phyloP scores from a whole-genome alignment of 2,113 vertebrate species.

The Archilochus colubris region DNA sequence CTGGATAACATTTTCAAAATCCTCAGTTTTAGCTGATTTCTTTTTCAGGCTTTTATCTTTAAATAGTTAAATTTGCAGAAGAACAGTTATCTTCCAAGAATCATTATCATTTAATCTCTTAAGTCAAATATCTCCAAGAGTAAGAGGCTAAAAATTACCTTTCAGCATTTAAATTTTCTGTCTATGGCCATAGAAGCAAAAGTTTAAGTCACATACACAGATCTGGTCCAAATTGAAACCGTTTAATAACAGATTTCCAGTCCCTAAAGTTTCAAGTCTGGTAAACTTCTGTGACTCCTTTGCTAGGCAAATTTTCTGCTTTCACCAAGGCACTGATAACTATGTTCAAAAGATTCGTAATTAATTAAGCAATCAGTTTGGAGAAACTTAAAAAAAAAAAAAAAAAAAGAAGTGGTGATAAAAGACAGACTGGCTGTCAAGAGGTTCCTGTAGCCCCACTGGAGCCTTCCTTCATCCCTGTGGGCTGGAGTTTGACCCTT shows the following conservation, averaged over 20 bases:
- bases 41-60: background rate
- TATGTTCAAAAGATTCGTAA: background rate
- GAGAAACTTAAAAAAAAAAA: background rate
- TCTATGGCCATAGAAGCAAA: background rate
- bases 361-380: background rate
- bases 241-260: background rate
- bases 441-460: background rate
- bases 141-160: background rate
- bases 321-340: background rate
- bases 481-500: conserved; percentile 6
- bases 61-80: background rate
- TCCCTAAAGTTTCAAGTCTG: background rate
- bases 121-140: background rate
- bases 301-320: background rate
- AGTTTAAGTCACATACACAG: background rate
- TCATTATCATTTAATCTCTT: background rate
- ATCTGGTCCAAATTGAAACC: background rate
- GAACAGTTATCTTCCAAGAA: background rate
- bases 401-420: background rate
- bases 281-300: background rate
- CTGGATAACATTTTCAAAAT: background rate
- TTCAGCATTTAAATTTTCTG: background rate
- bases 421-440: conserved; percentile 35
- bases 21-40: background rate
- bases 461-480: background rate